Percentiles rank a stretch among this genome's conserved stretches.
Evolutionary conservation across 1,140 invertebrate genomes (phyloP).

Genomic region (Aphis gossypii): DNA sequence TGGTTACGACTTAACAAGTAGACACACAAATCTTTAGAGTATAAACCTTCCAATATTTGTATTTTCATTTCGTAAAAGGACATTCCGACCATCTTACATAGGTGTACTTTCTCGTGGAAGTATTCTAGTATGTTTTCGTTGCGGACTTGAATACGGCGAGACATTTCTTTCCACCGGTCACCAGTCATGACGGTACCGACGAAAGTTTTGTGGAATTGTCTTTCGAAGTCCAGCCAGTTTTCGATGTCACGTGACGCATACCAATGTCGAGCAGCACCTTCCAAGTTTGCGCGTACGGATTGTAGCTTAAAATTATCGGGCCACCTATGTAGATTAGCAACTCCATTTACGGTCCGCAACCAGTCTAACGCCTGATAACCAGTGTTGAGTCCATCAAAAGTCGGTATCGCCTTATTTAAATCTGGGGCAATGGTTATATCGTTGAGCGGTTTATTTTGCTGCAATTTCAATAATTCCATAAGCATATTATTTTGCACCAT

Average conservation of each 20-base stretch:
- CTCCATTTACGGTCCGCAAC: neutral
- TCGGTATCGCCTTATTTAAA: neutral
- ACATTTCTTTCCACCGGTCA: neutral
- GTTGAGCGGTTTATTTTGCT: neutral
- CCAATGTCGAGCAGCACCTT: neutral
- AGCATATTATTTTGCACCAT: no score
- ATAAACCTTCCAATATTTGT: neutral
- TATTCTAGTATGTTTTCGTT: neutral
- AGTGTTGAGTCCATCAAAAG: neutral
- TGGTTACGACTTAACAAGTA: neutral
- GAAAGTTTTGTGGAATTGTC: neutral
- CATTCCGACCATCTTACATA: neutral
- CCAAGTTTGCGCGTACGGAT: neutral
- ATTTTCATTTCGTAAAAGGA: neutral
- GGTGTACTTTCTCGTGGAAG: neutral
- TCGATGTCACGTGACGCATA: neutral
- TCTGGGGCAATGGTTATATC: neutral
- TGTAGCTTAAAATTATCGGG: neutral
- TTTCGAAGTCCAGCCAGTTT: neutral
- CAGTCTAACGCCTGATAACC: neutral
- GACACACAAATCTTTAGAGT: neutral
- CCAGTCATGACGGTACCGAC: neutral
- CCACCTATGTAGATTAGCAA: neutral
- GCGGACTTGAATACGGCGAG: no score
- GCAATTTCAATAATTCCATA: no score